Conservation (phyloP, 2,888 invertebrate species). For the Leptodirus hochenwartii region DNA sequence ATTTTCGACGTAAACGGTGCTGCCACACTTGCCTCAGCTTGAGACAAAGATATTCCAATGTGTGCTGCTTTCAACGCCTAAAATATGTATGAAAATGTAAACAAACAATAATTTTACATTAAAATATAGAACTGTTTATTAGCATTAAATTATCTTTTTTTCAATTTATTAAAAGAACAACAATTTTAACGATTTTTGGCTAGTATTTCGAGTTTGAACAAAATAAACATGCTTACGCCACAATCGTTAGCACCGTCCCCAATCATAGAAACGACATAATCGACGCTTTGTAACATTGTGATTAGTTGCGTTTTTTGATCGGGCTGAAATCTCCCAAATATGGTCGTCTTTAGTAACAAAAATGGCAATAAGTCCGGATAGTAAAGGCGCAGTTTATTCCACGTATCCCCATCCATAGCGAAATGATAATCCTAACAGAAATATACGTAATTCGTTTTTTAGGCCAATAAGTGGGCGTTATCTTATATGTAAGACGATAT, state of each 20-base stretch:
- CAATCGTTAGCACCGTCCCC: slow-evolving; percentile 76
- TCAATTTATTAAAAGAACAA: too few species aligned
- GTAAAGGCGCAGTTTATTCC: slow-evolving; percentile 48
- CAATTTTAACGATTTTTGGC: too few species aligned
- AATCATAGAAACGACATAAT: slow-evolving; percentile 43
- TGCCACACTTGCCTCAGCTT: slow-evolving; percentile 77
- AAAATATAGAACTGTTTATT: slow-evolving; percentile 2
- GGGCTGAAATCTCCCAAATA: slow-evolving; percentile 71
- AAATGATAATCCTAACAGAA: slow-evolving; percentile 26
- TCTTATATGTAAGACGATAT: too few species aligned
- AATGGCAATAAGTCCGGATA: slow-evolving; percentile 49
- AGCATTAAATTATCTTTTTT: slow-evolving; percentile 4
- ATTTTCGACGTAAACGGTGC: slow-evolving; percentile 77
- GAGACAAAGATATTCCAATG: slow-evolving; percentile 73
- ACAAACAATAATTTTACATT: neutral
- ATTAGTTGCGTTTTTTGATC: slow-evolving; percentile 67
- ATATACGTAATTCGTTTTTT: too few species aligned
- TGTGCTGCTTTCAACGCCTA: slow-evolving; percentile 71
- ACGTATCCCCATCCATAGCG: slow-evolving; percentile 56
- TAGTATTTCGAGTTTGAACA: too few species aligned
- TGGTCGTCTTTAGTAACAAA: slow-evolving; percentile 44
- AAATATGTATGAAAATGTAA: slow-evolving; percentile 11
- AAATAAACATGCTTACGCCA: slow-evolving; percentile 41
- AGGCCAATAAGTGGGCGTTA: too few species aligned
- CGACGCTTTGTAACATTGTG: slow-evolving; percentile 47